Conservation (phyloP, 2,888 invertebrate species). For the Acronicta leporina region DNA sequence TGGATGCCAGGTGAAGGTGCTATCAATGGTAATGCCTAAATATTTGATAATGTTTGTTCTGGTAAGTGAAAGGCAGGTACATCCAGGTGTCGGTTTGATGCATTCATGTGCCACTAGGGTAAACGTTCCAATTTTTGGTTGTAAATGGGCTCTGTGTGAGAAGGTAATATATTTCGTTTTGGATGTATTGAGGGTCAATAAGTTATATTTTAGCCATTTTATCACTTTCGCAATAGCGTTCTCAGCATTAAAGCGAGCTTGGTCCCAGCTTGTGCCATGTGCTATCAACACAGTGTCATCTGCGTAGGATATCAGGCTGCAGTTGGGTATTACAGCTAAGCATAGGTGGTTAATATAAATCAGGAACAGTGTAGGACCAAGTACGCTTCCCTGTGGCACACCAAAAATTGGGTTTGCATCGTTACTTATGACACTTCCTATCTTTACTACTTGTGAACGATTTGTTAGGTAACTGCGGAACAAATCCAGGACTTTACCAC, state of each 20-base stretch:
- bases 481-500: not conserved
- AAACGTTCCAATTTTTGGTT: not conserved
- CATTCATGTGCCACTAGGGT: too few species aligned
- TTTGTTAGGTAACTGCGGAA: not conserved
- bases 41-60: not conserved
- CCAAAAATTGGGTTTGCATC: not conserved
- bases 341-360: not conserved
- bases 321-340: not conserved
- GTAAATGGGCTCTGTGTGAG: not conserved
- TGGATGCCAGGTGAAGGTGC: not conserved
- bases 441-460: not conserved
- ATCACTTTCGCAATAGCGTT: too few species aligned
- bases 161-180: not conserved
- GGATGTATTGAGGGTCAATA: not conserved
- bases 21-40: not conserved
- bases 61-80: not conserved
- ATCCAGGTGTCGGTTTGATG: not conserved
- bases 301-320: not conserved
- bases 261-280: not conserved
- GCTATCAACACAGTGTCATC: not conserved
- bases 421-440: not conserved
- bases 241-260: not conserved
- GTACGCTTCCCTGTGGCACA: not conserved
- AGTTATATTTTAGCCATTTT: too few species aligned
- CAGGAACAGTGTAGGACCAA: not conserved